Conservation (phyloP, 2,888 invertebrate species). For the Serripes groenlandicus region DNA sequence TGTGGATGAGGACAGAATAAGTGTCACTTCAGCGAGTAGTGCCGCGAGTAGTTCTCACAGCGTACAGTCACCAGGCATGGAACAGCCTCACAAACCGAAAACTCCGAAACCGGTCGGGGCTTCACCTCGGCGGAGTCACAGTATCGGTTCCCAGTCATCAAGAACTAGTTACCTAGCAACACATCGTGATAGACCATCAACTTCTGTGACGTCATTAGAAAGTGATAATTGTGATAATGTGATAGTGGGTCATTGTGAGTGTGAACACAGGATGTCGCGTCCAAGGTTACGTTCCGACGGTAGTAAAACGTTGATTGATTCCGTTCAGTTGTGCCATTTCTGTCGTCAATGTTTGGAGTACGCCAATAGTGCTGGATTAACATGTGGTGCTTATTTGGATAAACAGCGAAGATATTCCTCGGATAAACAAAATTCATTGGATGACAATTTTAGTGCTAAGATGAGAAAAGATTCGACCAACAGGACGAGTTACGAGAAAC, state of each 20-base stretch:
- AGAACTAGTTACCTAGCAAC: conserved; percentile 30
- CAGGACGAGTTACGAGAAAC: conserved; percentile 45
- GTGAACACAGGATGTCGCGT: conserved; percentile 13
- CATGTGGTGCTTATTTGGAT: background rate
- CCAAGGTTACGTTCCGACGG: background rate
- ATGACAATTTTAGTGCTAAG: conserved; percentile 22
- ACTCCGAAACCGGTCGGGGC: conserved; percentile 73
- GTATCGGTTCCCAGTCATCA: conserved; percentile 64
- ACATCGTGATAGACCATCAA: conserved; percentile 10
- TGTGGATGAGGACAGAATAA: conserved; percentile 63
- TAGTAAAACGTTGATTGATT: background rate
- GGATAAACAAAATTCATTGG: background rate
- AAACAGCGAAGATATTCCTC: conserved; percentile 12
- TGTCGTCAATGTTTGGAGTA: conserved; percentile 5
- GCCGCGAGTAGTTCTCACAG: conserved; percentile 52
- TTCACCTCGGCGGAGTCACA: conserved; percentile 68
- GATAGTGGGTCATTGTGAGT: conserved; percentile 42
- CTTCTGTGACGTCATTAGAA: conserved; percentile 58
- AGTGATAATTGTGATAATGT: conserved; percentile 49
- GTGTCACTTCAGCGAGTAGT: conserved; percentile 62
- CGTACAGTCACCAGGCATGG: conserved; percentile 47
- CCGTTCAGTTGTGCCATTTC: conserved; percentile 4
- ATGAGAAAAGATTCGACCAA: conserved; percentile 50
- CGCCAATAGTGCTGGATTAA: conserved; percentile 12
- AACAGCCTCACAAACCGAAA: conserved; percentile 73